These are phyloP conservation scores for Cirrhinus molitorella DNA, from an alignment of 2,797 vertebrate genomes.

Conservation along the genomic window DNA sequence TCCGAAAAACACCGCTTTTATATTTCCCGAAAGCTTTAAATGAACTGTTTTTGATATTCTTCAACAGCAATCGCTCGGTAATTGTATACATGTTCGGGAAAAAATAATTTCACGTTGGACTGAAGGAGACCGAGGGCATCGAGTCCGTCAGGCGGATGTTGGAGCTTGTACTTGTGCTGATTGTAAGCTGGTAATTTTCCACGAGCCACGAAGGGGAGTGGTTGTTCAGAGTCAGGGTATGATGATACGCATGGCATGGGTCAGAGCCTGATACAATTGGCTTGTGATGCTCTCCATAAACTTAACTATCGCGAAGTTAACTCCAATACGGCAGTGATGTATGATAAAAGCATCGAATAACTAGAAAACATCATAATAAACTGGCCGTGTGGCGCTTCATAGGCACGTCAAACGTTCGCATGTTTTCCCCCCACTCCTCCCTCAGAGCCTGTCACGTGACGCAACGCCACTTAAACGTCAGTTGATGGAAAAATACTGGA, in stretches of 20 bases:
- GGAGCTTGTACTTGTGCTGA: conserved; percentile 64
- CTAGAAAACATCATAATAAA: conserved; percentile 24
- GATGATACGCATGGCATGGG: conserved; percentile 76
- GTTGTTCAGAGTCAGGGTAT: conserved; percentile 71
- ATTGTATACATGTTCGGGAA: not conserved
- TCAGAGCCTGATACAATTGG: conserved; percentile 41
- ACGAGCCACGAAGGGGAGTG: conserved; percentile 87
- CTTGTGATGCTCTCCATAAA: conserved; percentile 21
- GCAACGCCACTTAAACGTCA: conserved; percentile 80
- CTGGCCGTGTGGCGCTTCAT: not conserved
- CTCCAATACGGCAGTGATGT: not conserved
- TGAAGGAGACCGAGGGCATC: conserved; percentile 30
- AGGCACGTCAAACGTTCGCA: conserved; percentile 69
- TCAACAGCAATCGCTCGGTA: not conserved
- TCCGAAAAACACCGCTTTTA: conserved; percentile 9
- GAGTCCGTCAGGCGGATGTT: conserved; percentile 47
- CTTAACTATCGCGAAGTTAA: conserved; percentile 13
- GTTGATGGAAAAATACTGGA: conserved; percentile 90
- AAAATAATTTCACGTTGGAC: conserved; percentile 7
- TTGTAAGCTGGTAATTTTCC: conserved; percentile 89
- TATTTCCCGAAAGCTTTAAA: not conserved
- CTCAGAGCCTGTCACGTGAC: conserved; percentile 76
- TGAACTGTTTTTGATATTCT: not conserved
- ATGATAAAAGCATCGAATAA: not conserved
- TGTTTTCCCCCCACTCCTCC: not conserved